Evolutionary conservation across 2,888 invertebrate genomes (phyloP).

Genomic region (Zhengitettix transpicula): DNA sequence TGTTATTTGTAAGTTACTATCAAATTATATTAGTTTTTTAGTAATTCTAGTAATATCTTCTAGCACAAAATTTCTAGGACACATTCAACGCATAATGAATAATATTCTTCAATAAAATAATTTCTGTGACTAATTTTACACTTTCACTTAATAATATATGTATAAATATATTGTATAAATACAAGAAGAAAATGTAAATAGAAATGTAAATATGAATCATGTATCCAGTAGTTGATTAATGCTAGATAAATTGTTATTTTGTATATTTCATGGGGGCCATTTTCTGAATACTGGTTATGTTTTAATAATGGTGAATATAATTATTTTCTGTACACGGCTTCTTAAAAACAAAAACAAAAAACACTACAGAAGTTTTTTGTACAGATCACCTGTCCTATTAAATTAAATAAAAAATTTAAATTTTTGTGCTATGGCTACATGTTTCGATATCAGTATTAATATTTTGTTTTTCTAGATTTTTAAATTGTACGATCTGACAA

Average conservation of each 20-base stretch:
- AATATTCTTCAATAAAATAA: background rate
- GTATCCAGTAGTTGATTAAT: slow-evolving; percentile 11
- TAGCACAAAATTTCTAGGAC: no score
- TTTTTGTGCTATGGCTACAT: background rate
- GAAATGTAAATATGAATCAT: slow-evolving; percentile 9
- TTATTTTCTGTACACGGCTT: slow-evolving; percentile 7
- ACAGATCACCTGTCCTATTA: background rate
- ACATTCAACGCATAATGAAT: no score
- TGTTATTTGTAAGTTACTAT: no score
- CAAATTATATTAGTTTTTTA: no score
- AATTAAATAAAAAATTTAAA: background rate
- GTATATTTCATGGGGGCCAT: slow-evolving; percentile 10
- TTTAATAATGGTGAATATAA: slow-evolving; percentile 5
- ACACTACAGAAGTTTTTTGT: background rate
- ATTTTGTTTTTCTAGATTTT: background rate
- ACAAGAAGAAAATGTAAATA: slow-evolving; percentile 3
- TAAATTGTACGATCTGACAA: background rate
- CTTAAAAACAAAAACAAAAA: background rate
- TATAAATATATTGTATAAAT: slow-evolving; percentile 2
- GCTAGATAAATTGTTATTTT: slow-evolving; percentile 11
- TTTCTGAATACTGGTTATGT: slow-evolving; percentile 7
- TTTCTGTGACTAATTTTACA: slow-evolving; percentile 8
- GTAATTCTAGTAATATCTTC: no score
- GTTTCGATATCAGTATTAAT: background rate
- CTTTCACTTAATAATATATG: slow-evolving; percentile 3